These are phyloP conservation scores for Scaptomyza flava DNA, from an alignment of 2,888 invertebrate genomes.

Conservation along the genomic window DNA sequence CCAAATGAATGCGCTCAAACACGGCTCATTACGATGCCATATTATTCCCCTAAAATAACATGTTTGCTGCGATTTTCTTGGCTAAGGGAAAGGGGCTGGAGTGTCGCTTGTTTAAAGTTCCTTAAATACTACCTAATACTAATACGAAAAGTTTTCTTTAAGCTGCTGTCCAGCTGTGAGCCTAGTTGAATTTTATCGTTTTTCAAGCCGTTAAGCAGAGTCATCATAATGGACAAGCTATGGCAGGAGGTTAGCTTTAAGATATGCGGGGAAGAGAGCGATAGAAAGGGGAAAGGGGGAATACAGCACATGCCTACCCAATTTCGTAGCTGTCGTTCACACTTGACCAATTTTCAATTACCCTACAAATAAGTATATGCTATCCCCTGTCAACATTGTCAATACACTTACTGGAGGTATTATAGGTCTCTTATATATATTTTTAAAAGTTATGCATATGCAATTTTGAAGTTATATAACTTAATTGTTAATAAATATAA, in stretches of 20 bases:
- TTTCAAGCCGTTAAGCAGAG: constrained; percentile 66
- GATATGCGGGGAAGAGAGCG: neutral
- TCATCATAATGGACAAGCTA: constrained; percentile 35
- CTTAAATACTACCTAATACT: constrained; percentile 33
- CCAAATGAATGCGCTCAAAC: constrained; percentile 78
- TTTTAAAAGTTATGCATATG: no score
- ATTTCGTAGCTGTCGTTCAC: constrained; percentile 51
- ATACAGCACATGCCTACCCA: constrained; percentile 29
- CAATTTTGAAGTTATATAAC: no score
- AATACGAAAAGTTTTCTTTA: constrained; percentile 27
- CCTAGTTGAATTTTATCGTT: constrained; percentile 67
- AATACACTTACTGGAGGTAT: neutral
- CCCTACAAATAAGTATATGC: constrained; percentile 47
- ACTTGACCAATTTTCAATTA: constrained; percentile 78
- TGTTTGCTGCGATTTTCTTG: constrained; percentile 27
- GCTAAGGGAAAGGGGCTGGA: neutral
- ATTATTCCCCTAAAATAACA: constrained; percentile 50
- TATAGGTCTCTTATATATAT: neutral
- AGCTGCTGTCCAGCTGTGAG: constrained; percentile 37
- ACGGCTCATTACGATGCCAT: constrained; percentile 70
- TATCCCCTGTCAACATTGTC: neutral
- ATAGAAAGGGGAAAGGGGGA: neutral
- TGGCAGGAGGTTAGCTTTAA: constrained; percentile 2
- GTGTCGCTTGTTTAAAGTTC: constrained; percentile 42
- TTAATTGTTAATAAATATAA: no score